Base-by-base conservation (phyloP, 1,140 invertebrate genomes). In the Parapsyche elsis region DNA sequence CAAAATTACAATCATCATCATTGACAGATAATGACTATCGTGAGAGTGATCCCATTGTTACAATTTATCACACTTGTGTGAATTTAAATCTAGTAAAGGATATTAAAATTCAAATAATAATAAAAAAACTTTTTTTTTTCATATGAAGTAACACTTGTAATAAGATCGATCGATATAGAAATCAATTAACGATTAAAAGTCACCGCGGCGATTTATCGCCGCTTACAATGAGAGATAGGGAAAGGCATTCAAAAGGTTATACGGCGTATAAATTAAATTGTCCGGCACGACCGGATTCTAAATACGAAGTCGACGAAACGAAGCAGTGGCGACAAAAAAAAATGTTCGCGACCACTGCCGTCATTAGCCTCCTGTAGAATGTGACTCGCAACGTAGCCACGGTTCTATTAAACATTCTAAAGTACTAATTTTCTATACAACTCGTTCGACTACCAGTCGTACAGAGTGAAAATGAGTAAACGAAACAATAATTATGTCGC, bases 371-470 rank as follows among this genome's bases (percentile, higher is more conserved):
- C 64, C 24, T 70, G 67, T 79, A 49, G 59, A 75, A 71, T 73
- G 76, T 71, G 64, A 61, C 75, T 82, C 74, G 78, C n/a, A n/a
- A n/a, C n/a, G n/a, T n/a, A 78, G 30, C 30, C 76, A 16, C 78
- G 26, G 79, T 79, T 79, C 24, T 82, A 82, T 80, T 82, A 78
- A 82, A 82, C 81, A 82, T 46, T 71, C 78, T 64, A 75, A 38
- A 76, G 76, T 76, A 80, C 79, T 82, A 82, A 82, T 82, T 80
- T 80, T 80, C 81, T 79, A 81, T 81, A 71, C 78, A 76, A 81
- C 53, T 61, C 30, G 71, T 74, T 45, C 49, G 49, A 76, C 49
- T 12, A 30, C 57, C 24, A 14, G 49, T 16, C 16, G 49, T 53
- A 53, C 16, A 53, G 10, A 53, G 23, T 26, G 21, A 75, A 57